Evolutionary conservation across 2,113 vertebrate genomes (phyloP).

Genomic region (Zosterops hypoxanthus): DNA sequence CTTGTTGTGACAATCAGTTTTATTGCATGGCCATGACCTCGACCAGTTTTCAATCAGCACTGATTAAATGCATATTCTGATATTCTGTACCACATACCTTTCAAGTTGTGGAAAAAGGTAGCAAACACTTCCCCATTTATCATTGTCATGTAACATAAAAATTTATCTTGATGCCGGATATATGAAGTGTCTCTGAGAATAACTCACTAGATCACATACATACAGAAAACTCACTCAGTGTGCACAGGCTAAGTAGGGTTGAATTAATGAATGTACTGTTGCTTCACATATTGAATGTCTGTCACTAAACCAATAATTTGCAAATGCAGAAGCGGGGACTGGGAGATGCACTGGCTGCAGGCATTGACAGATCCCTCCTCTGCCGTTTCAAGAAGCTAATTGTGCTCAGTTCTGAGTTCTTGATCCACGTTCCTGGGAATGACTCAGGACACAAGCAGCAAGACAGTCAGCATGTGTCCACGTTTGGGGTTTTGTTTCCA

Average conservation of each 20-base stretch:
- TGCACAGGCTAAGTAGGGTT: neutral
- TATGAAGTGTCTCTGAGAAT: neutral
- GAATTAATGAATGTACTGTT: slow-evolving; percentile 32
- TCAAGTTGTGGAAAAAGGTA: neutral
- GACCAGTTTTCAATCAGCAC: neutral
- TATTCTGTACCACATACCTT: neutral
- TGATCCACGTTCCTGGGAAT: neutral
- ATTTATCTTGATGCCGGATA: neutral
- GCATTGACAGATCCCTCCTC: neutral
- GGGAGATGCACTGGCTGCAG: neutral
- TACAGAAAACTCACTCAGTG: neutral
- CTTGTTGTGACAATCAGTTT: neutral
- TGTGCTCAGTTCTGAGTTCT: neutral
- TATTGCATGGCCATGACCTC: neutral
- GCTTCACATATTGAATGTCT: slow-evolving; percentile 7
- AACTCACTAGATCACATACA: neutral
- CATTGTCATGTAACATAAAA: neutral
- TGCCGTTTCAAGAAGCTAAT: slow-evolving; percentile 5
- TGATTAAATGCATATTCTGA: neutral
- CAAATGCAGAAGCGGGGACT: neutral
- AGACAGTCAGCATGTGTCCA: neutral
- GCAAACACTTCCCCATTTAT: neutral
- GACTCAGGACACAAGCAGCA: neutral
- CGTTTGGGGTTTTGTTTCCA: neutral
- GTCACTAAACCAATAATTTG: neutral